Evolutionary conservation across 2,888 invertebrate genomes (phyloP).

Genomic region (Phaonia tiefii): DNA sequence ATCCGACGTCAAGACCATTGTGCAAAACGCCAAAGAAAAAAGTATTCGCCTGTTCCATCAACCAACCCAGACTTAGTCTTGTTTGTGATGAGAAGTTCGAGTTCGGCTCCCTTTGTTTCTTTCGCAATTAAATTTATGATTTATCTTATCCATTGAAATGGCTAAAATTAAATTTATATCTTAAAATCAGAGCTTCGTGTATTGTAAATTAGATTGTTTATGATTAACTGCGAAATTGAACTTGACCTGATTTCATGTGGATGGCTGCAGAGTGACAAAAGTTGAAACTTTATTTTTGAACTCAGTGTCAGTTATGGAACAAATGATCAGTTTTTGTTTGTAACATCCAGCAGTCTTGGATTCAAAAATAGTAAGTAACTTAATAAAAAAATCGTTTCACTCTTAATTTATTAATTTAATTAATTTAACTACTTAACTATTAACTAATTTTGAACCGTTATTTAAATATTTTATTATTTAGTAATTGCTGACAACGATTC

Average conservation of each 20-base stretch:
- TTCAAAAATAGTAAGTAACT: too few species aligned
- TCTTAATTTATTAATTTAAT: too few species aligned
- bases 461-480: too few species aligned
- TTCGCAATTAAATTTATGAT: slow-evolving; percentile 4
- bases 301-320: too few species aligned
- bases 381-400: too few species aligned
- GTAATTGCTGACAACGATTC: too few species aligned
- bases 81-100: slow-evolving; percentile 1
- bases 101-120: neutral
- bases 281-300: neutral
- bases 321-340: too few species aligned
- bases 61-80: neutral
- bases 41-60: neutral
- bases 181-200: slow-evolving; percentile 19
- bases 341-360: too few species aligned
- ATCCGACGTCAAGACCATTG: neutral
- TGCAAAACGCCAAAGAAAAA: slow-evolving; percentile 1
- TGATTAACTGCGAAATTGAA: slow-evolving; percentile 37
- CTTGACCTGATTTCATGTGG: slow-evolving; percentile 48
- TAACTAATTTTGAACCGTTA: too few species aligned
- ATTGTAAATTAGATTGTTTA: slow-evolving; percentile 8
- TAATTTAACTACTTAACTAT: too few species aligned
- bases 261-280: neutral
- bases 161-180: neutral
- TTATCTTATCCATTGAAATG: neutral